Base-by-base conservation (phyloP, 2,888 invertebrate species). In the Dinocampus coccinellae region DNA sequence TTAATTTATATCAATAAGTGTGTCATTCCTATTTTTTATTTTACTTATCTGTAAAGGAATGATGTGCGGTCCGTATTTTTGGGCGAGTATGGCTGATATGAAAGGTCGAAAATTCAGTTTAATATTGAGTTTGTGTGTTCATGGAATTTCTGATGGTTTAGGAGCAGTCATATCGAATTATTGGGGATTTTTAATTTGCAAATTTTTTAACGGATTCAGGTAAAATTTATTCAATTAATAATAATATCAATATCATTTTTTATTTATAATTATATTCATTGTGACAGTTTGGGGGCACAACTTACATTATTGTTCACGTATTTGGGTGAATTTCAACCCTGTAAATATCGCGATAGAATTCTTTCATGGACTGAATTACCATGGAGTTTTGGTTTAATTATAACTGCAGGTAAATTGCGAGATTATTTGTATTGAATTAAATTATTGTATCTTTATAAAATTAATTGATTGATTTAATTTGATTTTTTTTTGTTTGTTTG, bases 301-400 rank as follows among this genome's bases (percentile, higher is more conserved):
- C 92, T 94, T 91, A 93, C 94, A 75, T 92, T 94, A 78, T 92
- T 93, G 78, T 94, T 94, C 87, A 92, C 94, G 0, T 94, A 94
- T 87, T 88, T 94, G 78, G 94, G 94, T 69, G 94, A 95, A 88
- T 95, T 94, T 88, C 94, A 94, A 82, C 92, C 92, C 24, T 92
- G 92, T 60, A 92, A 92, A 85, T 92, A 93, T 86, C 90, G 94
- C 83, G 93, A 94, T 85, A 92, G 92, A 79, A 93, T 94, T 83
- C 90, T 94, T 70, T 93, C 94, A 85, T 93, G 94, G 93, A 92
- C 94, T 92, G 94, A 94, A 89, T 89, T 94, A 87, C 93, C 94
- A 87, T 94, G 94, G 94, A 93, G 93, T 29, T 84, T 92, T 47
- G 94, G 94, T 72, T 92, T 94, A 71, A 93, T 94, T 77, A 82